Percentiles rank a stretch among this genome's conserved stretches.
Evolutionary conservation across 1,140 invertebrate species (phyloP).

Genomic region (Wiebesia pumilae): DNA sequence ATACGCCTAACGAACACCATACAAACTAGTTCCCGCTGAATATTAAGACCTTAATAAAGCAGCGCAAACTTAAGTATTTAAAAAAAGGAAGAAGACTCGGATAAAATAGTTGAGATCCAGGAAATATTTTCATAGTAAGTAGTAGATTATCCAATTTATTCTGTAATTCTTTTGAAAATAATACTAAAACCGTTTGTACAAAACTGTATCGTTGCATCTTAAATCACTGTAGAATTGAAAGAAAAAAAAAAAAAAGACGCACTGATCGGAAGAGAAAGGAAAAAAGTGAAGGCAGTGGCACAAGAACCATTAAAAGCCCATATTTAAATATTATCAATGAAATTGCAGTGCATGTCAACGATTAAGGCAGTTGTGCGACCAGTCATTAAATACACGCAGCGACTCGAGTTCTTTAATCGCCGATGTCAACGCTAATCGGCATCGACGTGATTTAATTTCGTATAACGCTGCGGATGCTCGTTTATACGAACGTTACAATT

Average conservation of each 20-base stretch:
- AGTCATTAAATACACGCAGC: conserved; percentile 55
- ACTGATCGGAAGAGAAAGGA: no score
- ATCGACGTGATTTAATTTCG: conserved; percentile 71
- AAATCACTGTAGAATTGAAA: neutral
- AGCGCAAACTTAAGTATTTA: no score
- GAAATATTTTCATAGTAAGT: neutral
- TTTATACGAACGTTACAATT: neutral
- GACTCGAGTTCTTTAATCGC: conserved; percentile 64
- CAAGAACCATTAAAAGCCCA: conserved; percentile 67
- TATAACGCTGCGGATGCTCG: conserved; percentile 14
- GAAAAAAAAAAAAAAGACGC: neutral
- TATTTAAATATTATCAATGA: conserved; percentile 74
- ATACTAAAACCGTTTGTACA: neutral
- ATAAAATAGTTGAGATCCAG: neutral
- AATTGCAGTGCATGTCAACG: conserved; percentile 67
- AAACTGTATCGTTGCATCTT: neutral
- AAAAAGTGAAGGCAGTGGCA: conserved; percentile 55
- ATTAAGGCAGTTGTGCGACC: conserved; percentile 53
- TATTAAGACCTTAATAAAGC: neutral
- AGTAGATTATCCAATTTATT: neutral
- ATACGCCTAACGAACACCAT: neutral
- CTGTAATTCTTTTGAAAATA: neutral
- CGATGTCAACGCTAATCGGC: conserved; percentile 70
- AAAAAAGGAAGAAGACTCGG: neutral
- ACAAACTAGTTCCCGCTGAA: neutral